These are phyloP conservation scores for Hoplostethus atlanticus DNA, from an alignment of 2,797 vertebrate species.

Conservation along the genomic window DNA sequence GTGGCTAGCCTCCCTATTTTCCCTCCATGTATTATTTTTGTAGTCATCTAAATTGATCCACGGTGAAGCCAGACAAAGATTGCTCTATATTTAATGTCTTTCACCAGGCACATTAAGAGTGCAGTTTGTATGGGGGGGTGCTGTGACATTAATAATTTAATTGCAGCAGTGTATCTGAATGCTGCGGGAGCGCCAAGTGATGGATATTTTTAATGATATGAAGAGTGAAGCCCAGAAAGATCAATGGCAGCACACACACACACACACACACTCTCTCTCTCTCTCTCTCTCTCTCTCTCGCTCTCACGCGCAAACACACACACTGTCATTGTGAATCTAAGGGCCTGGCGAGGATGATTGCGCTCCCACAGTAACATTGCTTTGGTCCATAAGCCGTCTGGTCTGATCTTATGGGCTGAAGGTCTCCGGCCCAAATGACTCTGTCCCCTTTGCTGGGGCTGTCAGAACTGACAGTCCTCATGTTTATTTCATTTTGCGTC, in stretches of 20 bases:
- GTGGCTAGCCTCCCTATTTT: constrained; percentile 38
- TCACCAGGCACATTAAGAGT: constrained; percentile 74
- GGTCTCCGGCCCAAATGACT: constrained; percentile 80
- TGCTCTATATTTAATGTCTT: constrained; percentile 79
- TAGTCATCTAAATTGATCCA: constrained; percentile 73
- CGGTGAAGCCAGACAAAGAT: constrained; percentile 77
- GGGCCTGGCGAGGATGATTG: constrained; percentile 56
- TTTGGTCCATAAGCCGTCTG: constrained; percentile 68
- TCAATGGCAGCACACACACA: constrained; percentile 53
- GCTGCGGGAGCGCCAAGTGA: constrained; percentile 67
- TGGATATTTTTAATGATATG: constrained; percentile 80
- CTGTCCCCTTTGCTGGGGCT: constrained; percentile 74
- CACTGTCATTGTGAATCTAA: constrained; percentile 65
- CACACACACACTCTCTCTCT: constrained; percentile 17
- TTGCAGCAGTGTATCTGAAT: constrained; percentile 78
- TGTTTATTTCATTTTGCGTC: constrained; percentile 97
- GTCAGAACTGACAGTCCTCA: constrained; percentile 91
- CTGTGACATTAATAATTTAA: constrained; percentile 83
- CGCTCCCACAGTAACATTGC: constrained; percentile 66
- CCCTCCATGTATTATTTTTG: constrained; percentile 65
- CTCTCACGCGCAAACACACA: constrained; percentile 24
- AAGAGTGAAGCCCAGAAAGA: constrained; percentile 67
- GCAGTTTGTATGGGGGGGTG: constrained; percentile 54
- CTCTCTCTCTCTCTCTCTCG: constrained; percentile 10
- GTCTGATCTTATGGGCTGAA: constrained; percentile 79